Conservation (phyloP, 2,797 vertebrate genomes). For the Urophycis tenuis region DNA sequence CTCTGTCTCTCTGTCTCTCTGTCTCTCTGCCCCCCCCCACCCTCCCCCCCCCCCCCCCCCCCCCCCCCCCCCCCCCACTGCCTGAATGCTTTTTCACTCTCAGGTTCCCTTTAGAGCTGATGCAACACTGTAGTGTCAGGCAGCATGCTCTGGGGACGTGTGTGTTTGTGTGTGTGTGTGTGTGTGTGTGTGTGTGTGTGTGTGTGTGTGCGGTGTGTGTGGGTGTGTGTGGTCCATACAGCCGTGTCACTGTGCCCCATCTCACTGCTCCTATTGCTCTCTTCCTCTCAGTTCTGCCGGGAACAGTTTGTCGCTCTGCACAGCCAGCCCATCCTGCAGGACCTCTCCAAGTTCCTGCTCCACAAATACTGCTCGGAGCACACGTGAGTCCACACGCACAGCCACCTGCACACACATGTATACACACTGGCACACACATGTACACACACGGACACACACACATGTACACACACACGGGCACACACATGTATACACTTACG, state of each 20-base stretch:
- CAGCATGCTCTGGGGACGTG: conserved; percentile 4
- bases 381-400: conserved; percentile 55
- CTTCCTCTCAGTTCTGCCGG: conserved; percentile 79
- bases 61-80: neutral
- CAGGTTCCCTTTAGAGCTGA: conserved; percentile 3
- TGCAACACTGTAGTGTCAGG: neutral
- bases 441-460: neutral
- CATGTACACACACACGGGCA: neutral
- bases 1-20: neutral
- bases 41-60: neutral
- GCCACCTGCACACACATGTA: neutral
- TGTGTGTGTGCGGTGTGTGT: neutral
- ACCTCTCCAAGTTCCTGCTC: conserved; percentile 82
- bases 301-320: conserved; percentile 92
- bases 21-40: neutral
- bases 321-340: conserved; percentile 84
- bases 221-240: conserved; percentile 10
- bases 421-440: neutral
- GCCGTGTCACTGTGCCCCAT: conserved; percentile 13
- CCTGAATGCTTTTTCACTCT: conserved; percentile 12
- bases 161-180: too few species aligned
- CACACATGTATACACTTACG: neutral
- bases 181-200: too few species aligned
- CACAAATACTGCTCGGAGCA: conserved; percentile 69
- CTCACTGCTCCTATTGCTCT: conserved; percentile 14